Base-by-base conservation (phyloP, 2,113 vertebrate genomes). In the Syngnathus floridae region DNA sequence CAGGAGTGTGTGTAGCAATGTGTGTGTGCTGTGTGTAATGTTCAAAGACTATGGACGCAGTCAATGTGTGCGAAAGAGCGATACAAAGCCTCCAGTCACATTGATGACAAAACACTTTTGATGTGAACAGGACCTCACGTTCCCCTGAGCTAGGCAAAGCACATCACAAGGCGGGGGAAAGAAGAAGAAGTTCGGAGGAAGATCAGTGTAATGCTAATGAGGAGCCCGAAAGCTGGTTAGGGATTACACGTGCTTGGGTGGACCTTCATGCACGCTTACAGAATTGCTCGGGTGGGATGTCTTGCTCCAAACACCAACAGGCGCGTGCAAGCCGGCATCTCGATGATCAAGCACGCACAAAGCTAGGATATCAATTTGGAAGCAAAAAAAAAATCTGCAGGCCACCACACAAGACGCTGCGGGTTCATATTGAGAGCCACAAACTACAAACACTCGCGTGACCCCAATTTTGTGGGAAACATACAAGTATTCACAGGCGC, bases 161-260 rank as follows among this genome's bases (percentile, higher is more conserved):
- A 76, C 67, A 79, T 79, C 74, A 77, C 74, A 76, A 65, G 69
- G 70, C 67, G 55, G 64, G 56, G 59, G 64, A 77, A 82, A 83
- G 62, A 79, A 71, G 64, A 82, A 83, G 62, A 79, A 70, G 64
- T 78, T 86, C 37, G 51, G 66, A 76, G 71, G 73, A 80, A 76
- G 71, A 77, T 76, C 82, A 80, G 75, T 71, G 64, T 77, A 41
- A 79, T 77, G 72, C 79, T 83, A 88, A 84, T 78, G 70, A 86
- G 77, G 66, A 83, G 76, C 78, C 76, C 74, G 62, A 62, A 73
- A 84, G 74, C 81, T 82, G 79, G 78, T 80, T 70, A 64, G 61
- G 65, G 67, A 84, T 80, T 78, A 85, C 84, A 76, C 71, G 78
- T 79, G 81, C 69, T 75, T 70, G 63, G 70, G 55, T 82, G 79